phyloP scores from a whole-genome alignment of 2,888 invertebrate genomes.

The Merodon equestris region DNA sequence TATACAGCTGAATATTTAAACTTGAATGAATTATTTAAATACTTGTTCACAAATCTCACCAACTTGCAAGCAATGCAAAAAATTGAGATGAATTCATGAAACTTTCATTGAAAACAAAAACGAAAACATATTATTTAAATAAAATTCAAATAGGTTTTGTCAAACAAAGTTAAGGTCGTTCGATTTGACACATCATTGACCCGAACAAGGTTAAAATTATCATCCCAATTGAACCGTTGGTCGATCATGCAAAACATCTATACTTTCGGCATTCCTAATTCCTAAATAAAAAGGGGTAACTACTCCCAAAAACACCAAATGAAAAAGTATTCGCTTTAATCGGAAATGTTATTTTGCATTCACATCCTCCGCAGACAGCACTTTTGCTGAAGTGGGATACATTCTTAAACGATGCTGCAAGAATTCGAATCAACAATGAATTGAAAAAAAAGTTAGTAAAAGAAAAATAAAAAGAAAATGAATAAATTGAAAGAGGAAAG shows the following conservation, averaged over 20 bases:
- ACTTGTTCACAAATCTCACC: too few species aligned
- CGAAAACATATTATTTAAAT: background rate
- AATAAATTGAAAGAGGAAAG: slow-evolving; percentile 19
- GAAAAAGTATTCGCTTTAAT: slow-evolving; percentile 47
- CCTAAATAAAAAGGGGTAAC: too few species aligned
- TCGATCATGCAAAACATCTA: slow-evolving; percentile 20
- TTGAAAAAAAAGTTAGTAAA: slow-evolving; percentile 20
- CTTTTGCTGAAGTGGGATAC: slow-evolving; percentile 40
- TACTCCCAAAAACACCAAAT: background rate
- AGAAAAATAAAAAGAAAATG: slow-evolving; percentile 21
- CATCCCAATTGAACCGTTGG: slow-evolving; percentile 19
- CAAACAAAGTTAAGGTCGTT: slow-evolving; percentile 30
- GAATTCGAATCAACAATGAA: slow-evolving; percentile 35
- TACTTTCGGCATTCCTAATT: slow-evolving; percentile 34
- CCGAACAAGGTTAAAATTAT: slow-evolving; percentile 39
- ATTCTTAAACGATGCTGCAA: background rate
- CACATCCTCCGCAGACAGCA: slow-evolving; percentile 58
- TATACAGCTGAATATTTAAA: too few species aligned
- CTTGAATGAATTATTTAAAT: too few species aligned
- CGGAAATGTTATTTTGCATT: slow-evolving; percentile 58
- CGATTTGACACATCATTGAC: slow-evolving; percentile 41
- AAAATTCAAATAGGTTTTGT: slow-evolving; percentile 3
- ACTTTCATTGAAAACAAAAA: background rate
- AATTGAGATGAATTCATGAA: background rate
- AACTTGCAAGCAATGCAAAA: too few species aligned